A percentile compares a stretch with the other conserved stretches of the same genome.
phyloP scores from a whole-genome alignment of 2,113 vertebrate species.

The Hemibagrus wyckioides region DNA sequence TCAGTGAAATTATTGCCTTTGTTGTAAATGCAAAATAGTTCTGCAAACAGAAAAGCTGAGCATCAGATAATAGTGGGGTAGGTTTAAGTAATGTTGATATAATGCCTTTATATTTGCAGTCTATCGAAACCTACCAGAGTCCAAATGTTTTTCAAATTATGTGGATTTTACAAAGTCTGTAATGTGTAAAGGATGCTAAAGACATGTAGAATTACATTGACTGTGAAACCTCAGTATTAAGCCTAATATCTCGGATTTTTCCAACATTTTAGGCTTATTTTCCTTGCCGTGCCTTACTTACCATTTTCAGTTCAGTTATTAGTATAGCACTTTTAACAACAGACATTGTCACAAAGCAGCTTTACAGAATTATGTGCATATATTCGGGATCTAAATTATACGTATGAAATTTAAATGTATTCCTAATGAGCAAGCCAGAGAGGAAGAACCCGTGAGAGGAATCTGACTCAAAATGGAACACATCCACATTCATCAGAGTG shows the following conservation, averaged over 20 bases:
- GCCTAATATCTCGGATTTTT: neutral
- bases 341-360: no score
- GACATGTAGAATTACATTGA: neutral
- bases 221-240: no score
- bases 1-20: neutral
- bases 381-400: no score
- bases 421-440: no score
- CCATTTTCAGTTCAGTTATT: neutral
- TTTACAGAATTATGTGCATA: no score
- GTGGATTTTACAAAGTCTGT: no score
- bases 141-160: neutral
- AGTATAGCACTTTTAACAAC: no score
- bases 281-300: neutral
- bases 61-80: neutral
- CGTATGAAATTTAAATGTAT: no score
- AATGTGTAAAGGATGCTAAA: neutral
- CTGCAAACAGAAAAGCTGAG: neutral
- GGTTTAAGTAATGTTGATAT: neutral
- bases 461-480: no score
- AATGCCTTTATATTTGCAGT: neutral
- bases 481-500: no score
- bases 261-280: neutral
- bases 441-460: no score
- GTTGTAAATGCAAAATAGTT: neutral
- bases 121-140: neutral